These are phyloP conservation scores for Canis aureus DNA, from an alignment of 2,113 vertebrate species.

Conservation along the genomic window DNA sequence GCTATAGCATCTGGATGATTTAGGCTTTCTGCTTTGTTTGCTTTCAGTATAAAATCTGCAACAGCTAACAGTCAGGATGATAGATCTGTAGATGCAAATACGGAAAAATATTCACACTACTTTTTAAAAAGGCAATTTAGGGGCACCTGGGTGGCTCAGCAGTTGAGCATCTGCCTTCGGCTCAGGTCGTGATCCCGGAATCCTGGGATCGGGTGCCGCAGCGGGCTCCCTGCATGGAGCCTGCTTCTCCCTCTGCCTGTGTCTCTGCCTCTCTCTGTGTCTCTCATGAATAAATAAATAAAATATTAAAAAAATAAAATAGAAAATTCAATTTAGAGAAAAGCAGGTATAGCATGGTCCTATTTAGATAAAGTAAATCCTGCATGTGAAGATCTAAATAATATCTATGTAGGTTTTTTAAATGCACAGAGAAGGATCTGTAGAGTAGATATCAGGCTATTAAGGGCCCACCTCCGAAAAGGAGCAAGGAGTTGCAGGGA, in stretches of 20 bases:
- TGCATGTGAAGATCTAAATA: fast-evolving
- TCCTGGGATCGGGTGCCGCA: too few relatives aligned
- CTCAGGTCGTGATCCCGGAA: too few relatives aligned
- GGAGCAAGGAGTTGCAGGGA: neutral
- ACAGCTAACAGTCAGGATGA: too few relatives aligned
- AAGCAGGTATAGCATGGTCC: fast-evolving
- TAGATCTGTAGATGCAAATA: neutral
- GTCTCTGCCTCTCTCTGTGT: too few relatives aligned
- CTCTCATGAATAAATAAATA: too few relatives aligned
- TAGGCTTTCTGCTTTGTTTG: neutral
- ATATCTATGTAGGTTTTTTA: neutral
- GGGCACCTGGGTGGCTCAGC: too few relatives aligned
- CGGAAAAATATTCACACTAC: neutral
- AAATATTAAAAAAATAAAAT: too few relatives aligned
- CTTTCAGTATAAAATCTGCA: neutral
- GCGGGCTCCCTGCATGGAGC: too few relatives aligned
- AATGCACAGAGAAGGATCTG: neutral
- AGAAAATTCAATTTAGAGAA: neutral
- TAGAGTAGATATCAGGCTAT: neutral
- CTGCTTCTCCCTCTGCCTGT: too few relatives aligned
- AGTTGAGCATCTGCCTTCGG: too few relatives aligned
- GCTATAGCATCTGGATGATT: neutral
- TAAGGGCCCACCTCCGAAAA: neutral
- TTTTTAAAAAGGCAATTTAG: neutral
- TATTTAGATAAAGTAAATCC: neutral